A percentile compares a stretch with the other conserved stretches of the same genome.
Evolutionary conservation across 2,797 vertebrate species (phyloP).

Genomic region (Nannoperca australis): DNA sequence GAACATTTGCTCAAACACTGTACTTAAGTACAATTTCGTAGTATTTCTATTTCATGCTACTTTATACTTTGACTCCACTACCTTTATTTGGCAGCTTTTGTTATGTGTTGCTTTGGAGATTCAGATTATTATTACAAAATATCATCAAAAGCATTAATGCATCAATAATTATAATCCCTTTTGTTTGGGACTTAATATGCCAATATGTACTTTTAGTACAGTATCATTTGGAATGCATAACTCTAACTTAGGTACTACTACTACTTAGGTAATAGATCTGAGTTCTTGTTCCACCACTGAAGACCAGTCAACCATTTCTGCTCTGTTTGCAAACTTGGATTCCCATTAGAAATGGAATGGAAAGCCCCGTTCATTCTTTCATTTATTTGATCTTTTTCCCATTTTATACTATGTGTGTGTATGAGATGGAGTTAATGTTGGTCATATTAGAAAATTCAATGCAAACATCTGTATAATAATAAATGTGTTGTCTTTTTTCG

Average conservation of each 20-base stretch:
- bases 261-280: background rate
- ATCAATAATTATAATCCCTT: too few species aligned
- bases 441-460: background rate
- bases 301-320: background rate
- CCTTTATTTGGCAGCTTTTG: background rate
- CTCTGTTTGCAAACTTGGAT: background rate
- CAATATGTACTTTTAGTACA: background rate
- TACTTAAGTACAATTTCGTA: background rate
- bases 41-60: background rate
- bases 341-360: too few species aligned
- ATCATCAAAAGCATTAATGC: background rate
- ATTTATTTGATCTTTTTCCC: background rate
- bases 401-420: background rate
- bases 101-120: background rate
- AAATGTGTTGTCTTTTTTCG: background rate
- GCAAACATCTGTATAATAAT: background rate
- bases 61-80: background rate
- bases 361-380: background rate
- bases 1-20: too few species aligned
- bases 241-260: too few species aligned
- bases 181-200: too few species aligned
- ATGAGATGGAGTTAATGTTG: background rate
- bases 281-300: background rate
- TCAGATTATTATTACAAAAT: conserved; percentile 7
- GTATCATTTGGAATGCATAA: background rate